phyloP scores from a whole-genome alignment of 2,113 vertebrate genomes.

The Corvus moneduloides region DNA sequence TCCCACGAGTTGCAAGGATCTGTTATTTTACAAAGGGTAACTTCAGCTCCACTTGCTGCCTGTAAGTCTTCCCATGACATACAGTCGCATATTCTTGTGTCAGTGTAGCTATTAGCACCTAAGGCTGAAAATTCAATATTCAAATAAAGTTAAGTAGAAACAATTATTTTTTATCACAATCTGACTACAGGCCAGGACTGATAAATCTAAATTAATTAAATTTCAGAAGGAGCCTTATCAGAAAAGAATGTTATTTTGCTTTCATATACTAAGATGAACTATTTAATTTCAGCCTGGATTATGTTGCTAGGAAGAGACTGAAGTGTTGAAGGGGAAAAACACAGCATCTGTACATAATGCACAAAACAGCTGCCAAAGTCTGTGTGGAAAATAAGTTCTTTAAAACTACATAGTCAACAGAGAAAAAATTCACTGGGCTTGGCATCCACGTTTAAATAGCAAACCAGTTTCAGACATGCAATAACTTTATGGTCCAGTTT shows the following conservation, averaged over 20 bases:
- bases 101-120: neutral
- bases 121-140: neutral
- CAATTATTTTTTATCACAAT: neutral
- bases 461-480: neutral
- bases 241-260: neutral
- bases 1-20: neutral
- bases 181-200: neutral
- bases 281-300: neutral
- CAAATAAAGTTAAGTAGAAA: neutral
- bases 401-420: neutral
- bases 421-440: neutral
- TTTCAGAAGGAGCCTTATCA: neutral
- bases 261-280: neutral
- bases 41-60: neutral
- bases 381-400: neutral
- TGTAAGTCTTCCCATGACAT: neutral
- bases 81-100: neutral
- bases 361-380: neutral
- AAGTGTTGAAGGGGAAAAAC: neutral
- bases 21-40: fast-evolving
- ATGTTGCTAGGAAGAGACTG: neutral
- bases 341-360: neutral
- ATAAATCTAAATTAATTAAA: neutral
- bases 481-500: neutral
- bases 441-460: neutral